Conservation (phyloP, 2,113 vertebrate genomes). For the Hylia prasina region DNA sequence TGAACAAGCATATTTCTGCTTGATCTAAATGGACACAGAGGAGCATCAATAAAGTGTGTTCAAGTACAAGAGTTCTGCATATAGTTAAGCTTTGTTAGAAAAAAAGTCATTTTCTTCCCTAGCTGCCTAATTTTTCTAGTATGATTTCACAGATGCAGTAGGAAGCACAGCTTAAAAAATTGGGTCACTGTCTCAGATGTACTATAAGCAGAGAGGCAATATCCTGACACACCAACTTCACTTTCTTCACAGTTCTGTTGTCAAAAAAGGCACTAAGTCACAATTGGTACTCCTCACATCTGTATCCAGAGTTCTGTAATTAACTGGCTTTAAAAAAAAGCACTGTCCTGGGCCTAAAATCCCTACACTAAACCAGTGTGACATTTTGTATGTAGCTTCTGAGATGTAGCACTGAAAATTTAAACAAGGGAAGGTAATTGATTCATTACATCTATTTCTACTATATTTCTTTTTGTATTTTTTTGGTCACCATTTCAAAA, state of each 20-base stretch:
- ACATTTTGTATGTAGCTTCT: not conserved
- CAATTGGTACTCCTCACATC: not conserved
- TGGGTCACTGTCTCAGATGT: not conserved
- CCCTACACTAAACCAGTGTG: not conserved
- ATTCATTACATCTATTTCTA: constrained; percentile 71
- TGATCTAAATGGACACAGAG: not conserved
- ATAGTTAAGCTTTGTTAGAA: not conserved
- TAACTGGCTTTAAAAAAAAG: not conserved
- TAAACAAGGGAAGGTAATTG: constrained; percentile 22
- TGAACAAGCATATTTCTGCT: not conserved
- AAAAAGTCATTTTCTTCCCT: not conserved
- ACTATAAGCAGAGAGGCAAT: not conserved
- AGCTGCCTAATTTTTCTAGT: not conserved
- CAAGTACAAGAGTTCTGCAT: not conserved
- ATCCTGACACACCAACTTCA: accelerated
- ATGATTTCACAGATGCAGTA: not conserved
- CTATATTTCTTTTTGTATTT: constrained; percentile 71
- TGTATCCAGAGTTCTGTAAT: not conserved
- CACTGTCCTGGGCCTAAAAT: not conserved
- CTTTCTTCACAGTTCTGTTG: not conserved
- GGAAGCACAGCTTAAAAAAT: not conserved
- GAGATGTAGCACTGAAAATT: not conserved
- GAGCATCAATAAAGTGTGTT: not conserved
- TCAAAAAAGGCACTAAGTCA: not conserved
- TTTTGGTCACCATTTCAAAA: constrained; percentile 68